Conservation (phyloP, 1,140 invertebrate genomes). For the Caerostris extrusa region DNA sequence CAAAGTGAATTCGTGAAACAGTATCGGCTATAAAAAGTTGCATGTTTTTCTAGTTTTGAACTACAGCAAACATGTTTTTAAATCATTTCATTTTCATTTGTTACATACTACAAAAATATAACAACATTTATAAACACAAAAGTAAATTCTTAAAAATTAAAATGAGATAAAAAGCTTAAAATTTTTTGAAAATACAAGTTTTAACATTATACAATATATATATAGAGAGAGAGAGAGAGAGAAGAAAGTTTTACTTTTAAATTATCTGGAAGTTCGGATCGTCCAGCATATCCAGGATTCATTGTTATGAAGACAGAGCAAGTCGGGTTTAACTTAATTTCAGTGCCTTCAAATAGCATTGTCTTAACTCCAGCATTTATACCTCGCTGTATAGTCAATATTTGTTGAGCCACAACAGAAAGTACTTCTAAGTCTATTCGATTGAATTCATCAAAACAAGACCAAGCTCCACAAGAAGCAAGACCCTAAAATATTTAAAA, state of each 20-base stretch:
- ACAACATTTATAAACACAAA: no score
- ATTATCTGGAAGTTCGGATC: slow-evolving; percentile 95
- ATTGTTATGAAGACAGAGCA: slow-evolving; percentile 98
- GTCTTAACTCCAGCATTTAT: slow-evolving; percentile 89
- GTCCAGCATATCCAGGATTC: slow-evolving; percentile 96
- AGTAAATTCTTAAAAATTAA: no score
- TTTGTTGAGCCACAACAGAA: slow-evolving; percentile 95
- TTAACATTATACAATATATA: no score
- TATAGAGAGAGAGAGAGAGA: no score
- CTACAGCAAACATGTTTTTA: no score
- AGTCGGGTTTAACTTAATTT: slow-evolving; percentile 91
- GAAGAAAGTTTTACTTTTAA: slow-evolving; percentile 87
- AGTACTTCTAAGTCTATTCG: slow-evolving; percentile 87
- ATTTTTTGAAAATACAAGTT: no score
- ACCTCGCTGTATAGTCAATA: slow-evolving; percentile 88
- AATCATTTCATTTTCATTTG: no score
- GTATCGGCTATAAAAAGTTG: no score
- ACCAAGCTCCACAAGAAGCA: slow-evolving; percentile 97
- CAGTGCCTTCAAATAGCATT: slow-evolving; percentile 94
- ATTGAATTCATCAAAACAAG: slow-evolving; percentile 97
- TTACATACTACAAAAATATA: no score
- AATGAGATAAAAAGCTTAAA: no score
- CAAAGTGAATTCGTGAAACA: no score
- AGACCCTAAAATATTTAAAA: slow-evolving; percentile 85
- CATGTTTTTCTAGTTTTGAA: no score